Evolutionary conservation across 2,113 vertebrate genomes (phyloP).

Genomic region (Noctilio leporinus): DNA sequence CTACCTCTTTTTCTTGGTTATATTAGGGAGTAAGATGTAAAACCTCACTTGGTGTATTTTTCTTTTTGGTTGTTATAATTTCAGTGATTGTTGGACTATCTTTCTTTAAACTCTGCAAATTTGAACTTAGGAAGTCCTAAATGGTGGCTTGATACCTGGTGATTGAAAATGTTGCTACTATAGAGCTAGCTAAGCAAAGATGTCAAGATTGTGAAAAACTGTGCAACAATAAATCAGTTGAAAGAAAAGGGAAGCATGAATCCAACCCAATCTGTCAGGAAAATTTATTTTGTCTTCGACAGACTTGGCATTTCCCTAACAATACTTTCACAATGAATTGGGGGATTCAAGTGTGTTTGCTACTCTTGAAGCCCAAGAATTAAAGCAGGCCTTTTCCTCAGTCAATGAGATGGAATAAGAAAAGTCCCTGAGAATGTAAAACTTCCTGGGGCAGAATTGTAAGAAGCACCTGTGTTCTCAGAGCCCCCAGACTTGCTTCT

Average conservation of each 20-base stretch:
- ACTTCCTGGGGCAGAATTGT: neutral
- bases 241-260: neutral
- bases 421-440: neutral
- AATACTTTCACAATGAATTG: neutral
- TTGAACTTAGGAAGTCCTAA: neutral
- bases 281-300: neutral
- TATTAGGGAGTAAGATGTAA: neutral
- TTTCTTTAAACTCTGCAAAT: neutral
- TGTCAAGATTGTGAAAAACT: neutral
- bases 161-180: neutral
- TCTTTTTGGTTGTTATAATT: neutral
- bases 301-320: conserved; percentile 9
- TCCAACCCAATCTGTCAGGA: neutral
- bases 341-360: neutral
- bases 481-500: neutral
- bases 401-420: neutral
- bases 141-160: neutral
- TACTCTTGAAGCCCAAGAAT: neutral
- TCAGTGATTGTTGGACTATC: neutral
- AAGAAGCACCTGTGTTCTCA: neutral
- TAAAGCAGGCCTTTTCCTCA: neutral
- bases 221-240: neutral
- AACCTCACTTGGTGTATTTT: neutral
- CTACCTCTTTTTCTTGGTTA: neutral
- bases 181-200: neutral